Conservation (phyloP, 2,888 invertebrate species). For the Sinohyriopsis cumingii region DNA sequence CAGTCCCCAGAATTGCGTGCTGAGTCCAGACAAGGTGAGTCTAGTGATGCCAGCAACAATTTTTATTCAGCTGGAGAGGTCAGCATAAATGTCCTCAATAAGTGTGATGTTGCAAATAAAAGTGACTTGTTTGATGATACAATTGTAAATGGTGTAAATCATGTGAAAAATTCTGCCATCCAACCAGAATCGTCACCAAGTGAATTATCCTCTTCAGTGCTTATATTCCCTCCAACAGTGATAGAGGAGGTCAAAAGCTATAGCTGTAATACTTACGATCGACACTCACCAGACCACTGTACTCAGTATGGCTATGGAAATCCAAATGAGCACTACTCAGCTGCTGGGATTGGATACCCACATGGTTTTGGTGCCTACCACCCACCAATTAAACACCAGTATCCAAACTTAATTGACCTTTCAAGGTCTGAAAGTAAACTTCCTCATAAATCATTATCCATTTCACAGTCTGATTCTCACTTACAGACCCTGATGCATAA, state of each 20-base stretch:
- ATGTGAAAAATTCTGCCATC: slow-evolving; percentile 2
- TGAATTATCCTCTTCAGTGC: slow-evolving; percentile 3
- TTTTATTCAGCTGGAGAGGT: neutral
- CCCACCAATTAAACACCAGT: slow-evolving; percentile 9
- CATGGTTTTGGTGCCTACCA: slow-evolving; percentile 47
- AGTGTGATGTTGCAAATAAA: too few species aligned
- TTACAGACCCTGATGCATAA: too few species aligned
- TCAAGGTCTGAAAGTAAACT: too few species aligned
- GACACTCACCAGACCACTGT: slow-evolving; percentile 58
- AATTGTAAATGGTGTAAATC: neutral
- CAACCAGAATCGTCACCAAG: neutral
- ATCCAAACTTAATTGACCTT: too few species aligned
- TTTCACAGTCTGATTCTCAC: too few species aligned
- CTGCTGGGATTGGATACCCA: slow-evolving; percentile 61
- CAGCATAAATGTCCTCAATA: neutral
- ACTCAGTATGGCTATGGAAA: slow-evolving; percentile 59
- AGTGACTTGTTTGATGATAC: neutral
- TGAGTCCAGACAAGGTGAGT: slow-evolving; percentile 7
- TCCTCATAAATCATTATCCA: too few species aligned
- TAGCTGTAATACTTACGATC: slow-evolving; percentile 25
- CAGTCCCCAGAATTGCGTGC: slow-evolving; percentile 51
- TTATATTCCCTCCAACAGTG: neutral
- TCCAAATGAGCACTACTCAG: slow-evolving; percentile 58
- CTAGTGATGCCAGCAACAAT: neutral
- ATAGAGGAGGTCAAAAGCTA: neutral